phyloP scores from a whole-genome alignment of 2,888 invertebrate genomes.

The Pseudococcus viburni region DNA sequence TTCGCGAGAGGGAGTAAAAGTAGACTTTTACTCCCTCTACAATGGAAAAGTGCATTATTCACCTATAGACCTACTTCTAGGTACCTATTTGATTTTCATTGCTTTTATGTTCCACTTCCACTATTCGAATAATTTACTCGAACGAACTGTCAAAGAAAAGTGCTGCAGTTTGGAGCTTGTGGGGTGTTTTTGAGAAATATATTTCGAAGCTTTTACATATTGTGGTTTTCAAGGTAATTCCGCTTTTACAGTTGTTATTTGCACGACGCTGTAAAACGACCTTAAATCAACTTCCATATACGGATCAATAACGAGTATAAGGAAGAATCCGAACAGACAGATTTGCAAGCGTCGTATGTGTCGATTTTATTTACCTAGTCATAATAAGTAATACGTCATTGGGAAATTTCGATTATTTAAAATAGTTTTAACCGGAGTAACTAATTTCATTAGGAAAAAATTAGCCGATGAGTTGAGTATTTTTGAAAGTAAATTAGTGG shows the following conservation, averaged over 20 bases:
- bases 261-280: constrained; percentile 58
- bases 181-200: neutral
- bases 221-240: constrained; percentile 53
- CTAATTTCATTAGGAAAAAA: neutral
- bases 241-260: constrained; percentile 45
- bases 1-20: too few species aligned
- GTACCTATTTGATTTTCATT: neutral
- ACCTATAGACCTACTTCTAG: neutral
- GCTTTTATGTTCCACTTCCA: too few species aligned
- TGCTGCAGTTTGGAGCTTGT: neutral
- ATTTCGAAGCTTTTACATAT: constrained; percentile 36
- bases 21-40: too few species aligned
- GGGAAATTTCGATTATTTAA: neutral
- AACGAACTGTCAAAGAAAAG: too few species aligned
- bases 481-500: neutral
- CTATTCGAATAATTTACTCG: neutral
- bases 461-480: neutral
- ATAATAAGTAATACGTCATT: neutral
- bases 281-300: constrained; percentile 66
- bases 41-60: too few species aligned
- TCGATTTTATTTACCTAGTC: neutral
- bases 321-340: constrained; percentile 46
- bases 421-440: neutral
- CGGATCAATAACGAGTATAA: constrained; percentile 64
- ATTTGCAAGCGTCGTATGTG: constrained; percentile 2